These are phyloP conservation scores for Tridacna crocea DNA, from an alignment of 2,888 invertebrate species.

Conservation along the genomic window DNA sequence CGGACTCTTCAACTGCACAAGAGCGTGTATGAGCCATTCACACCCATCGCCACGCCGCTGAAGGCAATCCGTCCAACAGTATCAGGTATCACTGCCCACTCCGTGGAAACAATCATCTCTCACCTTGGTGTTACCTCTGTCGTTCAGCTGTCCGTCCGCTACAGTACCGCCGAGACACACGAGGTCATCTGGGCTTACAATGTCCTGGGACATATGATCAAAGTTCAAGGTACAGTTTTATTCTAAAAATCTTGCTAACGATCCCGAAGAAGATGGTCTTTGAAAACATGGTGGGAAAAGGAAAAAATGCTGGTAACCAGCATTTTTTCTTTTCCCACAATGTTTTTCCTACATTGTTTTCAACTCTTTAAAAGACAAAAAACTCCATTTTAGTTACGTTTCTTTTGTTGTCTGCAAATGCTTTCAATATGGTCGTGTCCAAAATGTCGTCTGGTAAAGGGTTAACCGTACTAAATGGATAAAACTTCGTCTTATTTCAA, in stretches of 20 bases:
- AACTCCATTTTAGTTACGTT: too few relatives aligned
- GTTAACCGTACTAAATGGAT: too few relatives aligned
- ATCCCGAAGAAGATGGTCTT: background rate
- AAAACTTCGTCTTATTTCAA: too few relatives aligned
- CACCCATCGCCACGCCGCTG: slow-evolving; percentile 23
- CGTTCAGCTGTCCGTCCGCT: slow-evolving; percentile 51
- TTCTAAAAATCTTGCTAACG: too few relatives aligned
- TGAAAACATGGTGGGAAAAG: too few relatives aligned
- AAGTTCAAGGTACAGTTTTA: slow-evolving; percentile 41
- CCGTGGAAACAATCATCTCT: slow-evolving; percentile 48
- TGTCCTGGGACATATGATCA: slow-evolving; percentile 59
- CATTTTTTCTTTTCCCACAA: too few relatives aligned
- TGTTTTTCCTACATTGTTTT: too few relatives aligned
- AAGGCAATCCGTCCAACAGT: slow-evolving; percentile 51
- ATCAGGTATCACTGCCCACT: slow-evolving; percentile 53
- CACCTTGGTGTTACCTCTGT: slow-evolving; percentile 47
- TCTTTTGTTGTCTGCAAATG: too few relatives aligned
- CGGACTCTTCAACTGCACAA: slow-evolving; percentile 35
- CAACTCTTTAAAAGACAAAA: too few relatives aligned
- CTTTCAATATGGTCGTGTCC: too few relatives aligned
- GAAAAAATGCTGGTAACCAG: too few relatives aligned
- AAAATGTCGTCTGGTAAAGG: too few relatives aligned
- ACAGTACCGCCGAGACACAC: slow-evolving; percentile 56
- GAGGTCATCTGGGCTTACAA: slow-evolving; percentile 64
- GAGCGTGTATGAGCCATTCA: slow-evolving; percentile 31